phyloP scores from a whole-genome alignment of 2,888 invertebrate species.

The Sepioteuthis lessoniana region DNA sequence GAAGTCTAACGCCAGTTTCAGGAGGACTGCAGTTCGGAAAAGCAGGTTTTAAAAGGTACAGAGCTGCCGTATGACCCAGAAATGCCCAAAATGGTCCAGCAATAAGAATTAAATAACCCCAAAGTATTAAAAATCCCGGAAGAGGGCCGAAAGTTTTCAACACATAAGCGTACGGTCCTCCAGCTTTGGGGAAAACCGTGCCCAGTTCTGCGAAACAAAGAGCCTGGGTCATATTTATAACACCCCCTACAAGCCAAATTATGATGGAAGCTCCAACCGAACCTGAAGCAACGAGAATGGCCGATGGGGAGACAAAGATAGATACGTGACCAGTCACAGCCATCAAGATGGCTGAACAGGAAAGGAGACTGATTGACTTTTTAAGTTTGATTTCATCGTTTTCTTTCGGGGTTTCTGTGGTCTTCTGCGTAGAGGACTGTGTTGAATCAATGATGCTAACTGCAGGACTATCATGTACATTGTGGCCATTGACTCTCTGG shows the following conservation, averaged over 20 bases:
- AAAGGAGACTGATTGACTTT: constrained; percentile 64
- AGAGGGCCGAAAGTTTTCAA: constrained; percentile 76
- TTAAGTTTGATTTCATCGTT: constrained; percentile 58
- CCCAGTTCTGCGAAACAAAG: constrained; percentile 87
- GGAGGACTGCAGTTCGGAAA: constrained; percentile 65
- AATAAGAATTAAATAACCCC: constrained; percentile 68
- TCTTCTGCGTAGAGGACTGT: background rate
- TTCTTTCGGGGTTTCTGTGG: background rate
- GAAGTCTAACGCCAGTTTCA: constrained; percentile 60
- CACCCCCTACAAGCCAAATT: constrained; percentile 94
- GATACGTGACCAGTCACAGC: constrained; percentile 68
- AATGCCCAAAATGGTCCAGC: constrained; percentile 75
- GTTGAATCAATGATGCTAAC: background rate
- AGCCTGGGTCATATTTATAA: constrained; percentile 79
- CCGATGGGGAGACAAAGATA: constrained; percentile 97
- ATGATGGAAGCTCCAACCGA: constrained; percentile 95
- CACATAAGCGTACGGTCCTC: constrained; percentile 86
- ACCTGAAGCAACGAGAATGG: constrained; percentile 87
- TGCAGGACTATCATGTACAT: background rate
- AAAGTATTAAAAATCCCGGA: constrained; percentile 79
- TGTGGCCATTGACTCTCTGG: background rate
- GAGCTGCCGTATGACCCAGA: constrained; percentile 75
- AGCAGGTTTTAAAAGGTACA: constrained; percentile 68
- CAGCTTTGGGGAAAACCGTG: constrained; percentile 85
- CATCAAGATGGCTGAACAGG: constrained; percentile 66